Percentiles rank a stretch among this genome's conserved stretches.
Evolutionary conservation across 2,797 vertebrate species (phyloP).

Genomic region (Brachyalestes nurse): DNA sequence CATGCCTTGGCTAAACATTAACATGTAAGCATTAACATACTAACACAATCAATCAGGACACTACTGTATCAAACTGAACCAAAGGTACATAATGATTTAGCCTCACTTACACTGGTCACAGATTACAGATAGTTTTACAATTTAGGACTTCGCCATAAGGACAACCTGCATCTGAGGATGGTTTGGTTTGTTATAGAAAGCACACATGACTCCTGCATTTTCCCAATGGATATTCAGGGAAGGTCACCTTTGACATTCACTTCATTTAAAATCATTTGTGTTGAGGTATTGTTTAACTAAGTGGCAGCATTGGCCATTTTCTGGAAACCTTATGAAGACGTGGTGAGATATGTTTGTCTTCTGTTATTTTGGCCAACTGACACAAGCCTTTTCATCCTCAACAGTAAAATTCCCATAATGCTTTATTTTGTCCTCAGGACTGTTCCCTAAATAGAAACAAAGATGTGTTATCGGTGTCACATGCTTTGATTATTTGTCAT

Average conservation of each 20-base stretch:
- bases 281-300: neutral
- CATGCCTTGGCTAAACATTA: no score
- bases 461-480: neutral
- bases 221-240: no score
- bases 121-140: no score
- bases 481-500: neutral
- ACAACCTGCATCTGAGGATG: no score
- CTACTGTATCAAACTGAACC: no score
- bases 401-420: neutral
- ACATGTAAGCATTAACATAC: no score
- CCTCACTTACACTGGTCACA: no score
- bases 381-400: neutral
- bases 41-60: no score
- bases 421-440: neutral
- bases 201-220: neutral
- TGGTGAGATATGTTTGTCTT: neutral
- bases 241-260: neutral
- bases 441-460: neutral
- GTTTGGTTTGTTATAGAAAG: neutral
- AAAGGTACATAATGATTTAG: no score
- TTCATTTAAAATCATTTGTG: neutral
- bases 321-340: neutral
- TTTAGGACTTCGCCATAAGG: no score
- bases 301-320: neutral
- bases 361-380: neutral